phyloP scores from a whole-genome alignment of 2,113 vertebrate species.

The Engraulis encrasicolus region DNA sequence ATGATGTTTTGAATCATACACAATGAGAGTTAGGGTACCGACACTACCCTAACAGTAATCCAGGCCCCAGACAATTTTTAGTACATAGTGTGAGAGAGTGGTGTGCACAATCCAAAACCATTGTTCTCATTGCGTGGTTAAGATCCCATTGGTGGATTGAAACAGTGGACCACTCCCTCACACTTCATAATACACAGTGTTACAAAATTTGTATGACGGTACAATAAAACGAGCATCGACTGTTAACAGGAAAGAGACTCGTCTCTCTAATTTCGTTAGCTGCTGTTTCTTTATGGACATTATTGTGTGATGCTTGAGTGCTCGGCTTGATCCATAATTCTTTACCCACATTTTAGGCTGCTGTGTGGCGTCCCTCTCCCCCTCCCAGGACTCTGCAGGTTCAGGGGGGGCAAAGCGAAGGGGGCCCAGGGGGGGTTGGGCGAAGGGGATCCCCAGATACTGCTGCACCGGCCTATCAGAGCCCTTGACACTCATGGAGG shows the following conservation, averaged over 20 bases:
- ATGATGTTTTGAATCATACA: no score
- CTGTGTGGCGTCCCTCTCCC: slow-evolving; percentile 76
- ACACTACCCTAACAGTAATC: no score
- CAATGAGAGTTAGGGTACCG: no score
- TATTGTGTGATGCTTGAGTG: not conserved
- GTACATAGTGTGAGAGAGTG: no score
- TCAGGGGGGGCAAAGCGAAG: slow-evolving; percentile 81
- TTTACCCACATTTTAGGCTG: slow-evolving; percentile 79
- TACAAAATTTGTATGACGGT: not conserved
- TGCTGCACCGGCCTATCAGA: slow-evolving; percentile 67
- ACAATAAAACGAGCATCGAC: not conserved
- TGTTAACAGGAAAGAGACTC: no score
- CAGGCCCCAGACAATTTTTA: no score
- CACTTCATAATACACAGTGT: no score
- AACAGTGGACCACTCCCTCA: no score
- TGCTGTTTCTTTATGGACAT: not conserved
- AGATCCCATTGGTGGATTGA: no score
- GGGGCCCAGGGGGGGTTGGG: slow-evolving; percentile 80
- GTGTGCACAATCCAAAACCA: no score
- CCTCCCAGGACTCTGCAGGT: slow-evolving; percentile 77
- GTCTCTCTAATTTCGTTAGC: not conserved
- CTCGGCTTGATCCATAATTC: not conserved
- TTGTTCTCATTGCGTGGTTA: no score
- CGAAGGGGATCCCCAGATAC: slow-evolving; percentile 86
- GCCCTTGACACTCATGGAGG: slow-evolving; percentile 68